These are phyloP conservation scores for Hyposoter dolosus DNA, from an alignment of 2,888 invertebrate genomes.

Conservation along the genomic window DNA sequence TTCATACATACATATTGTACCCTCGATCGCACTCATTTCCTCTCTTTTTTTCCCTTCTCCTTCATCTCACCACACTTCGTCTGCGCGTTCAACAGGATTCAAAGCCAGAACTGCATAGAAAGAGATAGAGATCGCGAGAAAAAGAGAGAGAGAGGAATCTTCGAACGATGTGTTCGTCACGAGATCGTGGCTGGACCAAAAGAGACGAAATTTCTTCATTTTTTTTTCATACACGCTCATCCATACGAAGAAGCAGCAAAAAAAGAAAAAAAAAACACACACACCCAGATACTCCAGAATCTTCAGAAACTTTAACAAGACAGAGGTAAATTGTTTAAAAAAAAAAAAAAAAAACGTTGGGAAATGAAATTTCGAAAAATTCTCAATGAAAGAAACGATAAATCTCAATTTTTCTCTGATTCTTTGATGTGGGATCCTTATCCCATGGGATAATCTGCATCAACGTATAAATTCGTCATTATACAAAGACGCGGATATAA, in stretches of 20 bases:
- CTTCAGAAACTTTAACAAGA: too few species aligned
- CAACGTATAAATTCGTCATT: not conserved
- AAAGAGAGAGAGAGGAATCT: not conserved
- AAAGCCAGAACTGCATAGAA: constrained; percentile 1
- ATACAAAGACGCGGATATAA: not conserved
- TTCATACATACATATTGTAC: constrained; percentile 2
- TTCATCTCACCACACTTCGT: not conserved
- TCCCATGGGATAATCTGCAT: not conserved
- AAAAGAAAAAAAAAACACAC: not conserved
- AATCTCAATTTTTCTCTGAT: too few species aligned
- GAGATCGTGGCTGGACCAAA: constrained; percentile 33
- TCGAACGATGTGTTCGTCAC: constrained; percentile 28
- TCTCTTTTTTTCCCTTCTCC: not conserved
- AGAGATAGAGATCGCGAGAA: not conserved
- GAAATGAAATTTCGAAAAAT: too few species aligned
- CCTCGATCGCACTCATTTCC: constrained; percentile 22
- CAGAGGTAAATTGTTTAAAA: too few species aligned
- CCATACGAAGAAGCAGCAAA: not conserved
- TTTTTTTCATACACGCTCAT: constrained; percentile 31
- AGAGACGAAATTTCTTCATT: constrained; percentile 36
- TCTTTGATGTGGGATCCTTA: not conserved
- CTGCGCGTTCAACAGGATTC: constrained; percentile 19
- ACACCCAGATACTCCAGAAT: not conserved
- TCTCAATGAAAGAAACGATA: too few species aligned
- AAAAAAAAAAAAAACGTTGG: too few species aligned